Base-by-base conservation (phyloP, 1,140 invertebrate genomes). In the Brachionus rubens region DNA sequence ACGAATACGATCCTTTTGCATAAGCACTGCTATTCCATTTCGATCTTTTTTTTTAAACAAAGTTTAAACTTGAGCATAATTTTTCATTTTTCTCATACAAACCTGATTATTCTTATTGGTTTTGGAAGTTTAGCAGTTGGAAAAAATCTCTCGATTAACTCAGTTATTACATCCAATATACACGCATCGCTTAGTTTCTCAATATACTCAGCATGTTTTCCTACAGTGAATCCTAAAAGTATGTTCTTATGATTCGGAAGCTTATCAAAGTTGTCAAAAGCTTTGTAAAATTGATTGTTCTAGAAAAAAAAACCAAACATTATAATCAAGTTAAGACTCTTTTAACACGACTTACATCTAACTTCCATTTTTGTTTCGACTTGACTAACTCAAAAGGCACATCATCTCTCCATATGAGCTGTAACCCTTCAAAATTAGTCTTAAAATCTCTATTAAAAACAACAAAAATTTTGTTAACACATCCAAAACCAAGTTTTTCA, bases 241-340 rank as follows among this genome's bases (percentile, higher is more conserved):
- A 72, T 46, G 50, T 72, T 72, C 30, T 48, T 48, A 36, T 54
- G 46, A 21, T 72, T 48, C 2, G 46, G 46, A n/a, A 72, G 14
- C 50, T 50, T 72, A 14, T 72, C 68, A 72, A 72, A 72, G 26
- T 52, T 30, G 30, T 72, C 68, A 19, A 72, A 50, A 1, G 68
- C 46, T 36, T 48, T 48, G 50, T 16, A 54, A 72, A 72, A 72
- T n/a, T 48, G 21, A 6, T 36, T 30, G 10, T 50, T 24, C 46
- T 48, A 5, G 9, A 36, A 36, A 5, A 36, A 36, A 5, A 9
- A 36, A 36, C 3, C 3, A 36, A 36, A 36, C 33, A 36, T 36
- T 9, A 5, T 36, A 5, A 36, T 5, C 4, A 36, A 36, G 9
- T 5, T 5, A 36, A 36, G 33, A 5, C 3, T 36, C 33, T 36